Evolutionary conservation across 2,113 vertebrate genomes (phyloP), one percentile per base, ranked within the genome.

Genomic region (Casuarius casuarius): DNA sequence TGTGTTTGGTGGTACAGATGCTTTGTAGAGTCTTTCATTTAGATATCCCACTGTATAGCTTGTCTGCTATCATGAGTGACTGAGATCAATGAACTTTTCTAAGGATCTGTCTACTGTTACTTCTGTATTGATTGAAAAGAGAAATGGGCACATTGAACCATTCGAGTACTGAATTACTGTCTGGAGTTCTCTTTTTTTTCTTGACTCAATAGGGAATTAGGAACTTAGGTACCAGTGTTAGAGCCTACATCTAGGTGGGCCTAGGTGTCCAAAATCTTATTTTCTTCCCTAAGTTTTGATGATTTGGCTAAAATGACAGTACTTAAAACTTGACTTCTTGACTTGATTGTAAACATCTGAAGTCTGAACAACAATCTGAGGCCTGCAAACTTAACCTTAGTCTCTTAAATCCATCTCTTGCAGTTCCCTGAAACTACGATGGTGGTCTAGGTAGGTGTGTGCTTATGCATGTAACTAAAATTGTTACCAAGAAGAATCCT

Each of bases 361-460:
- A 66, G 3, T 23, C 12, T 40, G 18, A 86, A 46, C 8, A 54
- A 6, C 18, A 67, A 4, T 62, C 15, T 48, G 33, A 91, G 9
- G 29, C 63, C 14, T 1, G 3, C 11, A 62, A 25, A 46, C 1
- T 2, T 38, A 11, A 12, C 6, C 6, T 8, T 31, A 65, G 6
- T 7, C 52, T 59, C 33, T 33, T 29, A 20, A 23, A 12, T 26
- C 25, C 12, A 3, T 28, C 12, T 48, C 38, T 70, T 72, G 6
- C 21, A 85, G 7, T 71, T 86, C 28, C 35, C 19, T 59, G 48
- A 56, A 42, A 19, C 21, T 0, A 0, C 3, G 6, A 2, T 26
- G 19, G 5, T 46, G 17, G 1, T 35, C 61, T 92, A 17, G 2
- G 1, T 73, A 42, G 0, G 0, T 7, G 33, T 7, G 7, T 72